Conservation (phyloP, 2,113 vertebrate genomes). For the Chaetura pelagica region DNA sequence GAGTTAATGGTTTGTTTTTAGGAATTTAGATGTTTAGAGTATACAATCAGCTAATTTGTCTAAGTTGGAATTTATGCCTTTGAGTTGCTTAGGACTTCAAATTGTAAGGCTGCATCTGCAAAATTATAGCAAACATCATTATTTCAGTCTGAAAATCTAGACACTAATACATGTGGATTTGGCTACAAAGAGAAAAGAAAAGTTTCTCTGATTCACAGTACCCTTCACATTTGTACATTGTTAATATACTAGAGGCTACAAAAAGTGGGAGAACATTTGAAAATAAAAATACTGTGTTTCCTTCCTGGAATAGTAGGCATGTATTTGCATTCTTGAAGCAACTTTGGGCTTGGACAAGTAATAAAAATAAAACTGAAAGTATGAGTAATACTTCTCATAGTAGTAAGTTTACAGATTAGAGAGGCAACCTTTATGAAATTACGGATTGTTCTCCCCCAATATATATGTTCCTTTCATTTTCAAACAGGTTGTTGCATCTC, state of each 20-base stretch:
- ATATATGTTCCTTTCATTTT: neutral
- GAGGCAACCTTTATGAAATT: neutral
- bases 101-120: neutral
- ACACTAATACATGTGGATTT: neutral
- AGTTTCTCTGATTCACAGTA: neutral
- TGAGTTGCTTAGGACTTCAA: neutral
- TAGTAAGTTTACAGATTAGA: neutral
- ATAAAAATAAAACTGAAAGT: neutral
- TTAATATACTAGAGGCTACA: neutral
- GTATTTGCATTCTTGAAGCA: neutral
- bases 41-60: neutral
- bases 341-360: neutral
- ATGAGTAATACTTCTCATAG: neutral
- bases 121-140: neutral
- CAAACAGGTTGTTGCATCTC: neutral
- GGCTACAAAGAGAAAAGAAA: neutral
- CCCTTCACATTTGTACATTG: neutral
- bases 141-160: neutral
- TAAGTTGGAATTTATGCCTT: neutral
- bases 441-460: rapidly evolving
- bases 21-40: neutral
- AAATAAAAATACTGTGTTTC: neutral
- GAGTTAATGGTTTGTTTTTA: neutral
- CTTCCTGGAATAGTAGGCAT: neutral
- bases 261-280: neutral